Conservation (phyloP, 2,888 invertebrate species). For the Byasa hedistus region DNA sequence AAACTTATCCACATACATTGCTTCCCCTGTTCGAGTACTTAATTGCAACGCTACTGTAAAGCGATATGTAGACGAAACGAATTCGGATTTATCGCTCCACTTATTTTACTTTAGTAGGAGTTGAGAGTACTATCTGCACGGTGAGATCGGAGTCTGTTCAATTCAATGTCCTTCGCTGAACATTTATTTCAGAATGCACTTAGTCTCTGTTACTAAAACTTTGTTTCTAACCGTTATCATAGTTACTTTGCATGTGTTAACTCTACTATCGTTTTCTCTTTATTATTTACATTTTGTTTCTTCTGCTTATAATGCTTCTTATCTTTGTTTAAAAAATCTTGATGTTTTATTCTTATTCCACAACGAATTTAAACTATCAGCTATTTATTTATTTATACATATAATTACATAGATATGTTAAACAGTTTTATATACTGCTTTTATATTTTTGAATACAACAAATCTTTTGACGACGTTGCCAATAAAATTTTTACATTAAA, state of each 20-base stretch:
- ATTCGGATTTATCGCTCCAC: neutral
- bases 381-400: no score
- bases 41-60: neutral
- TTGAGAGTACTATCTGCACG: constrained; percentile 13
- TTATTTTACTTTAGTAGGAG: constrained; percentile 1
- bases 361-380: no score
- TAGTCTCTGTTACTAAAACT: constrained; percentile 8
- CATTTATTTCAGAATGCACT: constrained; percentile 18
- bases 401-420: no score
- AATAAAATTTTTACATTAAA: no score
- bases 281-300: no score
- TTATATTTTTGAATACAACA: no score
- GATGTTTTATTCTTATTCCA: no score
- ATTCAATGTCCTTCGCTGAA: constrained; percentile 20
- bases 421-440: no score
- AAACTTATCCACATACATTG: constrained; percentile 31
- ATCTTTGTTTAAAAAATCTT: no score
- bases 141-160: constrained; percentile 20
- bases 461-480: no score
- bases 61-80: neutral
- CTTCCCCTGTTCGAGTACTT: constrained; percentile 4
- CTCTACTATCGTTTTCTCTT: no score
- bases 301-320: no score
- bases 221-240: neutral
- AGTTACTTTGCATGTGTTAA: neutral